phyloP scores from a whole-genome alignment of 2,888 invertebrate genomes.

The Hemithea aestivaria region DNA sequence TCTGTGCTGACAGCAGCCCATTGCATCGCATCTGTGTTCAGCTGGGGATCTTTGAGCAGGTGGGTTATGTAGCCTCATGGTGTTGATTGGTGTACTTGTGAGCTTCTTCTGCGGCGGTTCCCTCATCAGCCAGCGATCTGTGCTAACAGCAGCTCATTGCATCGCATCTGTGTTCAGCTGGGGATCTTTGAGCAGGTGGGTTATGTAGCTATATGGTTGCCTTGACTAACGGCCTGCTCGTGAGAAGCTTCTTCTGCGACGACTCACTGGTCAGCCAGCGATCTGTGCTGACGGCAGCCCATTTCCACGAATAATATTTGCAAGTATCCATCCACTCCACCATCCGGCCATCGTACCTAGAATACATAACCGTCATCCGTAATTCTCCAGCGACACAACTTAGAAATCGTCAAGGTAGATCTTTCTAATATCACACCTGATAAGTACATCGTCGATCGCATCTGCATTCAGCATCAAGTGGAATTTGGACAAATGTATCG shows the following conservation, averaged over 20 bases:
- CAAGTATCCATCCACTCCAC: too few species aligned
- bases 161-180: too few species aligned
- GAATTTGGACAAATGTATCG: too few species aligned
- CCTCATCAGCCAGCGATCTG: conserved; percentile 18
- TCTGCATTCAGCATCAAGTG: too few species aligned
- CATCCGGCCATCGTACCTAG: too few species aligned
- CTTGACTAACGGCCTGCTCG: conserved; percentile 35
- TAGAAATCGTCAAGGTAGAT: too few species aligned
- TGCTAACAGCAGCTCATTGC: conserved; percentile 20
- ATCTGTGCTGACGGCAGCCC: conserved; percentile 56
- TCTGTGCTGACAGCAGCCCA: conserved; percentile 25
- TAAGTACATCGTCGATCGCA: too few species aligned
- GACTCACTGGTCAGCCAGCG: conserved; percentile 43
- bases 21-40: conserved; percentile 25
- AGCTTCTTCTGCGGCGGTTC: conserved; percentile 17
- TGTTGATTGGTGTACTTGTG: conserved; percentile 9
- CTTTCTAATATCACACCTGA: too few species aligned
- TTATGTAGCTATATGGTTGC: conserved; percentile 49
- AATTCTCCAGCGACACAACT: too few species aligned
- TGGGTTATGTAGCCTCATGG: conserved; percentile 8
- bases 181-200: background rate
- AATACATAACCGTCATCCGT: too few species aligned
- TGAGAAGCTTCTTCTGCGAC: conserved; percentile 49
- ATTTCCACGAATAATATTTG: conserved; percentile 53
- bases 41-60: conserved; percentile 21